A percentile compares a stretch with the other conserved stretches of the same genome.
These are phyloP conservation scores for Amphipoea lucens DNA, from an alignment of 2,888 invertebrate species.

Conservation along the genomic window DNA sequence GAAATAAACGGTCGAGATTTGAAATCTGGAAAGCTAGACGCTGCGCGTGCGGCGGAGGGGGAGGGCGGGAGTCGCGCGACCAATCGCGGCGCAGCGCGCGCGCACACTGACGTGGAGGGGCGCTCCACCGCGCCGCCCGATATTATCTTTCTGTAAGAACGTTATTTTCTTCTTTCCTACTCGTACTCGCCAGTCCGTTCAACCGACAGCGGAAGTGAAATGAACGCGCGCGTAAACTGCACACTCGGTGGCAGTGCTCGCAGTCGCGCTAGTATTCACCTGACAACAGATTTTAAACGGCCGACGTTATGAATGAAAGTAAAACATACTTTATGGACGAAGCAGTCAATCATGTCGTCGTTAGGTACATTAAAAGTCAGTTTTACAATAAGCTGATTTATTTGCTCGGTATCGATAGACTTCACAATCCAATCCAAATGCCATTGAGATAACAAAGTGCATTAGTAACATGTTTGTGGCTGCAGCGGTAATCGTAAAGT, in stretches of 20 bases:
- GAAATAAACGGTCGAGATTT: slow-evolving; percentile 91
- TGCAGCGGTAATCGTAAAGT: slow-evolving; percentile 47
- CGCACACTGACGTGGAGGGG: slow-evolving; percentile 83
- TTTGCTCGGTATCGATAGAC: slow-evolving; percentile 45
- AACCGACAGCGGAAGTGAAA: slow-evolving; percentile 89
- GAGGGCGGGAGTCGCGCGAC: slow-evolving; percentile 72
- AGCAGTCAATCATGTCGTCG: slow-evolving; percentile 49
- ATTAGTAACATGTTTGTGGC: slow-evolving; percentile 48
- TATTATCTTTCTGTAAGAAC: slow-evolving; percentile 88
- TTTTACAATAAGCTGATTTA: slow-evolving; percentile 48
- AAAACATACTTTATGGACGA: slow-evolving; percentile 51
- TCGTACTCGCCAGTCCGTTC: slow-evolving; percentile 86
- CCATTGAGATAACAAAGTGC: slow-evolving; percentile 59
- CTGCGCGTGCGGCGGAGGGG: slow-evolving; percentile 84
- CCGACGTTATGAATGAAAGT: slow-evolving; percentile 68
- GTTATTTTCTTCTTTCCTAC: slow-evolving; percentile 89
- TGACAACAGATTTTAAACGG: slow-evolving; percentile 67
- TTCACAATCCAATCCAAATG: slow-evolving; percentile 50
- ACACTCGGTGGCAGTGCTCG: slow-evolving; percentile 72
- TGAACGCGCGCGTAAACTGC: slow-evolving; percentile 88
- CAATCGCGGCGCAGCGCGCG: slow-evolving; percentile 83
- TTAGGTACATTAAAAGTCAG: slow-evolving; percentile 52
- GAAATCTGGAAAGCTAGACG: slow-evolving; percentile 89
- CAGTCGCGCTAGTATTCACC: slow-evolving; percentile 59
- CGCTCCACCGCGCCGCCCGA: slow-evolving; percentile 78